These are phyloP conservation scores for Ageneiosus marmoratus DNA, from an alignment of 2,113 vertebrate species.

Conservation along the genomic window DNA sequence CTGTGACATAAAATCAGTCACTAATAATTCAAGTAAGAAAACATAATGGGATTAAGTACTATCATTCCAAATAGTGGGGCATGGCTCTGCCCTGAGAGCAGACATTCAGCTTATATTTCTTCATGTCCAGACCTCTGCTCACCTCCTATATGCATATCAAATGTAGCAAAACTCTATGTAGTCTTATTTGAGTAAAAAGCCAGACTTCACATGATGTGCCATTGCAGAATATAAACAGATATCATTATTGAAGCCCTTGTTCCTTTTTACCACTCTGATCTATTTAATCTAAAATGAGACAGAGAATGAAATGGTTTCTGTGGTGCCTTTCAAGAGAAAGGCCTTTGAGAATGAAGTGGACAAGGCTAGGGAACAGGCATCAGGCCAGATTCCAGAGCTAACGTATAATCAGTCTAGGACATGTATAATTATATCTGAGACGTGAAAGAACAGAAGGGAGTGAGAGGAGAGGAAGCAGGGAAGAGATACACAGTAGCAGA, in stretches of 20 bases:
- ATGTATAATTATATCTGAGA: conserved; percentile 80
- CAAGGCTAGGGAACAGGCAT: conserved; percentile 45
- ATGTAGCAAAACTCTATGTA: conserved; percentile 46
- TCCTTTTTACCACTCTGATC: conserved; percentile 31
- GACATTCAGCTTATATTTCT: conserved; percentile 43
- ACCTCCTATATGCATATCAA: conserved; percentile 37
- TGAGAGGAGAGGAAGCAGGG: conserved; percentile 45
- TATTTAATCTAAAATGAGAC: conserved; percentile 44
- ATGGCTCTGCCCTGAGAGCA: background rate
- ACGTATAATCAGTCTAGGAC: conserved; percentile 86
- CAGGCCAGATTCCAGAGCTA: conserved; percentile 85
- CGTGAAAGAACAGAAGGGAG: conserved; percentile 78
- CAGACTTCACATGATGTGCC: conserved; percentile 45
- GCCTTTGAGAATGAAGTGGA: conserved; percentile 65
- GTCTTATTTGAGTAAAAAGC: conserved; percentile 40
- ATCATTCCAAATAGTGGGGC: background rate
- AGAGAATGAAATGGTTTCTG: conserved; percentile 45
- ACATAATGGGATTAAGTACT: no score
- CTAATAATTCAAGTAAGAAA: background rate
- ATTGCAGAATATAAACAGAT: conserved; percentile 55
- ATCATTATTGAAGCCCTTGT: conserved; percentile 48
- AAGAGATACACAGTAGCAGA: conserved; percentile 75
- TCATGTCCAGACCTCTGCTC: conserved; percentile 37
- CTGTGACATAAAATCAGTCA: background rate
- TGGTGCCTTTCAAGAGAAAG: conserved; percentile 72